These are phyloP conservation scores for Thymallus thymallus DNA, from an alignment of 2,113 vertebrate species.

Conservation along the genomic window DNA sequence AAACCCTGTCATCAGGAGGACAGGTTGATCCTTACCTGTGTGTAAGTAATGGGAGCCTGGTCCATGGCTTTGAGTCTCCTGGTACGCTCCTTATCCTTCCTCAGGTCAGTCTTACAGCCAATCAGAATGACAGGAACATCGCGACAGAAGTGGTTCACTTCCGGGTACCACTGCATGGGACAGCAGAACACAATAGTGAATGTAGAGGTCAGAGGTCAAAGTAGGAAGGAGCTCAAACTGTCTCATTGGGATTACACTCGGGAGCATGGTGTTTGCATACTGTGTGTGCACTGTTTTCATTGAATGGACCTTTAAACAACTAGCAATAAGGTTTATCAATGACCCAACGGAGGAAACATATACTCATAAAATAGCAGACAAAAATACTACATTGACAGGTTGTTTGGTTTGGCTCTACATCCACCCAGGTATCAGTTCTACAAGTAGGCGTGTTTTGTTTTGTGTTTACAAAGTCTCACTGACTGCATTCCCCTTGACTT, in stretches of 20 bases:
- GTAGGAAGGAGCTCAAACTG: too few relatives aligned
- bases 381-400: slow-evolving; percentile 1
- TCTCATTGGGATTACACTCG: too few relatives aligned
- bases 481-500: too few relatives aligned
- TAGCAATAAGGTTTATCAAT: too few relatives aligned
- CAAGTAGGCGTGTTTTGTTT: neutral
- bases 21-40: slow-evolving; percentile 74
- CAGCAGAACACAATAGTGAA: too few relatives aligned
- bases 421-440: neutral
- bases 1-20: neutral
- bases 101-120: slow-evolving; percentile 94
- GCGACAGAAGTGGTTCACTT: slow-evolving; percentile 90
- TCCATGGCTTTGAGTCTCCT: slow-evolving; percentile 81
- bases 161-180: slow-evolving; percentile 84
- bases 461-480: too few relatives aligned
- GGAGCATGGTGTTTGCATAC: too few relatives aligned
- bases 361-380: too few relatives aligned
- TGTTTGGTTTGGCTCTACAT: neutral
- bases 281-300: too few relatives aligned
- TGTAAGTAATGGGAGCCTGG: slow-evolving; percentile 86
- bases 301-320: too few relatives aligned
- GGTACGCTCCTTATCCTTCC: slow-evolving; percentile 89
- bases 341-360: too few relatives aligned
- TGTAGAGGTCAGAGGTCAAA: too few relatives aligned
- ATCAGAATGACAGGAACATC: slow-evolving; percentile 87